Evolutionary conservation across 2,797 vertebrate genomes (phyloP), one percentile per base, ranked within the genome.

Genomic region (Gouania willdenowi): DNA sequence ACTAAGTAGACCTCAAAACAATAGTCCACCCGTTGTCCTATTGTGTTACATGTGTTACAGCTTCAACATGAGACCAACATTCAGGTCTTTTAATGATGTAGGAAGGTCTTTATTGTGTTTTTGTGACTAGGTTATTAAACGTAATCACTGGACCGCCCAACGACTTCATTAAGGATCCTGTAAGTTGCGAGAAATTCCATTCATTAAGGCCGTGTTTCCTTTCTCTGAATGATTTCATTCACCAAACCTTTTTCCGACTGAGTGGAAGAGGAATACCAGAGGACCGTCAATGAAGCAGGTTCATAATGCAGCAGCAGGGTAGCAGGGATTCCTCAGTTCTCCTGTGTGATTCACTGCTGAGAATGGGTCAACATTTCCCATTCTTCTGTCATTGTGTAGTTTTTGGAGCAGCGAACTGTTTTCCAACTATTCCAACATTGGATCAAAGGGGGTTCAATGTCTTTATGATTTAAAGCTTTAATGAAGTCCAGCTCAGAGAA

Each of bases 51-150:
- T 10, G 46, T 44, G 62, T 33, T 57, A 70, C 44, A 37, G 44
- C 60, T 53, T 11, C 23, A 56, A 43, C 44, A 42, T 64, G 43
- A 41, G 25, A 53, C 54, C 31, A 21, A 36, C 61, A 65, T 26
- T 47, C 33, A 41, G 15, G 31, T 52, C 32, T 56, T 34, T 29
- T 20, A 16, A 43, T 1, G 26, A 42, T 52, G 41, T 65, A 57
- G 29, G 66, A 26, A 27, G 22, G 26, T 59, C 44, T 68, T 69
- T 72, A 53, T 82, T 33, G 52, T 45, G 35, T 64, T 58, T 50
- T 41, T 73, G 51, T 76, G 65, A 80, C 80, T 47, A 62, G 74
- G 36, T 52, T 60, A 48, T 81, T 77, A 72, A 79, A 61, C 11
- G 33, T 45, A 62, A 68, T 70, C 77, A 73, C 24, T 65, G 66